phyloP scores from a whole-genome alignment of 2,797 vertebrate genomes.

The Anabas testudineus region DNA sequence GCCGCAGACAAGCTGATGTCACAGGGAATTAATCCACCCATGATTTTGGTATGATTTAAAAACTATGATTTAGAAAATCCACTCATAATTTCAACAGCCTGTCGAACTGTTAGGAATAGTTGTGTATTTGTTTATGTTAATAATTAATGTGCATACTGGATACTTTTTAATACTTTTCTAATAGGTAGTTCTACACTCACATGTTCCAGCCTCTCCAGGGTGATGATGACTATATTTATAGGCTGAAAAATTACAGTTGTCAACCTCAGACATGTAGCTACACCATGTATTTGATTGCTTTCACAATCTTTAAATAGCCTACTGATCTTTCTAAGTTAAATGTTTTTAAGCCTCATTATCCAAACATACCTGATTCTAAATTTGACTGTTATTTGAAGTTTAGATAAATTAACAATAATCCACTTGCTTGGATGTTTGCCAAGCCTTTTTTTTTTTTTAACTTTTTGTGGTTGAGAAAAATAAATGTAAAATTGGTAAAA shows the following conservation, averaged over 20 bases:
- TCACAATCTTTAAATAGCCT: too few species aligned
- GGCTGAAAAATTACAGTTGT: not conserved
- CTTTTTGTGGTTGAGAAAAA: too few species aligned
- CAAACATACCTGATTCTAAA: not conserved
- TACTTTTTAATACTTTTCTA: slow-evolving; percentile 1
- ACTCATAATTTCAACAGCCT: slow-evolving; percentile 74
- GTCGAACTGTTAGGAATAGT: slow-evolving; percentile 42
- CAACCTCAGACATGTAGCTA: too few species aligned
- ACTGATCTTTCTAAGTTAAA: too few species aligned
- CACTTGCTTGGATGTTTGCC: too few species aligned
- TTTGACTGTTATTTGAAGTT: not conserved
- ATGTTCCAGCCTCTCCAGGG: too few species aligned
- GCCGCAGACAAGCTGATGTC: slow-evolving; percentile 72
- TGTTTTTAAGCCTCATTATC: not conserved
- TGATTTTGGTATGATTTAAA: slow-evolving; percentile 77
- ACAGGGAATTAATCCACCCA: slow-evolving; percentile 75
- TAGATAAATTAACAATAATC: too few species aligned
- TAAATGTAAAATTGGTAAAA: too few species aligned
- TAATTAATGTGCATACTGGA: slow-evolving; percentile 18
- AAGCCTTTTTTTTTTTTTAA: too few species aligned
- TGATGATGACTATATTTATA: not conserved
- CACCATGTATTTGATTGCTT: too few species aligned
- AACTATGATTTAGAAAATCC: slow-evolving; percentile 76
- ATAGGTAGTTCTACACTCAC: not conserved
- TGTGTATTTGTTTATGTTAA: slow-evolving; percentile 30